Base-by-base conservation (phyloP, 2,113 vertebrate genomes). In the Uropsilus gracilis region DNA sequence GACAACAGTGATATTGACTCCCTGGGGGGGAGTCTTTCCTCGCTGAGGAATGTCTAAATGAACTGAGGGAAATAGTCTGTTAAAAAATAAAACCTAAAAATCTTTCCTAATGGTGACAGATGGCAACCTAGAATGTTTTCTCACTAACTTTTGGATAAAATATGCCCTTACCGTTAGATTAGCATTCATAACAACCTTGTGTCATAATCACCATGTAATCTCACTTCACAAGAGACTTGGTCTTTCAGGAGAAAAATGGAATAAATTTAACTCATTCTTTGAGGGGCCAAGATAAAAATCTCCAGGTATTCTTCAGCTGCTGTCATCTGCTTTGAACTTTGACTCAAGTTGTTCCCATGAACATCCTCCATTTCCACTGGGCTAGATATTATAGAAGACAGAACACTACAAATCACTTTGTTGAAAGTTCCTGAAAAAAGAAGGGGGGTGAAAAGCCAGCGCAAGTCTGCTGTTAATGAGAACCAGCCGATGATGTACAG, bases 401-500 rank as follows among this genome's bases (percentile, higher is more conserved):
- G 96, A 95, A 26, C 59, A 39, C 89, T 96, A 94, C 96, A 98
- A 97, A 98, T 97, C 95, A 96, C 42, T 94, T 95, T 91, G 97
- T 81, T 97, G 86, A 90, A 97, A 94, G 91, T 97, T 94, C 42
- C 95, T 34, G 85, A 34, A 90, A 83, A 59, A 46, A 64, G 66
- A 59, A 39, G 50, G 84, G 92, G 89, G 92, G 39, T 95, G 86
- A 72, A 78, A 91, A 77, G 82, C 20, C 91, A 63, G 87, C 94
- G 59, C 73, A 94, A 94, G 94, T 95, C 97, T 98, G 97, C 93
- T 97, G 81, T 93, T 98, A 98, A 98, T 98, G 97, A 97, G 97
- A 97, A 97, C 92, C 97, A 97, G 98, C 91, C 11, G 48, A 96
- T 97, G 97, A 97, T 95, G 97, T 46, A 5, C 97, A 50, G 83